Conservation (phyloP, 1,140 invertebrate species). For the Brachionus paranguensis region DNA sequence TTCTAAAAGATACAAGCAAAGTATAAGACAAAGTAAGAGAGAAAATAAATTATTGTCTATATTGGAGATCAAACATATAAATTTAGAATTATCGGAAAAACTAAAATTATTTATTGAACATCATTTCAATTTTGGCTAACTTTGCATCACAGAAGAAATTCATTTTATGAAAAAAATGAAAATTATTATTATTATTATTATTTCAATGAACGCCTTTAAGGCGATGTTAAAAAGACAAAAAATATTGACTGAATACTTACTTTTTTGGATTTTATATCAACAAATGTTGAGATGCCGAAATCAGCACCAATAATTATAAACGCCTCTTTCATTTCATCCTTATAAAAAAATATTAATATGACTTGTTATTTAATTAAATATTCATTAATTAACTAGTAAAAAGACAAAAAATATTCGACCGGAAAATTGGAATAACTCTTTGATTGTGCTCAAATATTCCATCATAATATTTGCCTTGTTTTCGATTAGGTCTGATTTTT, state of each 20-base stretch:
- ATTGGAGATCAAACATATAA: too few species aligned
- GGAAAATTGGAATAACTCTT: constrained; percentile 29
- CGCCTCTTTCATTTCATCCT: constrained; percentile 35
- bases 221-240: too few species aligned
- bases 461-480: constrained; percentile 19
- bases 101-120: too few species aligned
- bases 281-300: constrained; percentile 26
- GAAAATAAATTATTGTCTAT: too few species aligned
- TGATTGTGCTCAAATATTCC: constrained; percentile 20
- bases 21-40: too few species aligned
- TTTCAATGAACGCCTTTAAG: too few species aligned
- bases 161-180: too few species aligned
- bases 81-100: too few species aligned
- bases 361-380: neutral
- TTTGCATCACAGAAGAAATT: too few species aligned
- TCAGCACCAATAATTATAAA: constrained; percentile 35
- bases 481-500: constrained; percentile 20
- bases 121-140: too few species aligned
- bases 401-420: constrained; percentile 35
- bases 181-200: too few species aligned
- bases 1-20: too few species aligned
- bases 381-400: constrained; percentile 14
- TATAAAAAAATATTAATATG: neutral
- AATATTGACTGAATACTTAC: neutral
- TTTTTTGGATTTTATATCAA: neutral